A percentile compares a stretch with the other conserved stretches of the same genome.
phyloP scores from a whole-genome alignment of 2,888 invertebrate genomes.

The Acanthosepion esculentum region DNA sequence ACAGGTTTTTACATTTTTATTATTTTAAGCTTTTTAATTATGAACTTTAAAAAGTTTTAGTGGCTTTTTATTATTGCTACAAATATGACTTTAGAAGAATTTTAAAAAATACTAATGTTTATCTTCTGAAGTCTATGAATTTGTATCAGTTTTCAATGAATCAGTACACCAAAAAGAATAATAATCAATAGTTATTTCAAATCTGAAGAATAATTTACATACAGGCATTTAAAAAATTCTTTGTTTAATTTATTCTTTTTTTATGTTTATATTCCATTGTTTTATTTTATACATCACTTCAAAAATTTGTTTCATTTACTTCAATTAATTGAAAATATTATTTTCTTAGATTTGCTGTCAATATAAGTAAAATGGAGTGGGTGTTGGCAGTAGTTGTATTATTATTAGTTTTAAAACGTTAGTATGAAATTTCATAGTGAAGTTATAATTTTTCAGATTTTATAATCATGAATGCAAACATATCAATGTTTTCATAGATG shows the following conservation, averaged over 20 bases:
- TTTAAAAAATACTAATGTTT: neutral
- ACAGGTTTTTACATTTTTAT: conserved; percentile 3
- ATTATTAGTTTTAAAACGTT: too few species aligned
- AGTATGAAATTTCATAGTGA: too few species aligned
- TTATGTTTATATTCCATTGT: too few species aligned
- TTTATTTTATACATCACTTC: too few species aligned
- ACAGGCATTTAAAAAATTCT: neutral
- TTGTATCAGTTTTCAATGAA: neutral
- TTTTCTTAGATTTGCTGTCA: too few species aligned
- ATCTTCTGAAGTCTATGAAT: neutral
- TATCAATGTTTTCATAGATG: too few species aligned
- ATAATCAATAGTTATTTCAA: neutral
- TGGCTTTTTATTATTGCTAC: neutral
- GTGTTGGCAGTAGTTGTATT: too few species aligned
- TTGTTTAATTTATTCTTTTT: neutral
- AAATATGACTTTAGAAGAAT: neutral
- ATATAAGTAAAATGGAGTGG: too few species aligned
- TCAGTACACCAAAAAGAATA: neutral
- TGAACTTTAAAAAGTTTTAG: neutral
- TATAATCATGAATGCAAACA: too few species aligned
- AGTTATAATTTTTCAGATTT: too few species aligned
- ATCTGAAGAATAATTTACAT: neutral
- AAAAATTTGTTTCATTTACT: too few species aligned
- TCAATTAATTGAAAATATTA: too few species aligned
- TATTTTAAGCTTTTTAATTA: neutral